Base-by-base conservation (phyloP, 2,797 vertebrate species). In the Hydrocynus forskahlii region DNA sequence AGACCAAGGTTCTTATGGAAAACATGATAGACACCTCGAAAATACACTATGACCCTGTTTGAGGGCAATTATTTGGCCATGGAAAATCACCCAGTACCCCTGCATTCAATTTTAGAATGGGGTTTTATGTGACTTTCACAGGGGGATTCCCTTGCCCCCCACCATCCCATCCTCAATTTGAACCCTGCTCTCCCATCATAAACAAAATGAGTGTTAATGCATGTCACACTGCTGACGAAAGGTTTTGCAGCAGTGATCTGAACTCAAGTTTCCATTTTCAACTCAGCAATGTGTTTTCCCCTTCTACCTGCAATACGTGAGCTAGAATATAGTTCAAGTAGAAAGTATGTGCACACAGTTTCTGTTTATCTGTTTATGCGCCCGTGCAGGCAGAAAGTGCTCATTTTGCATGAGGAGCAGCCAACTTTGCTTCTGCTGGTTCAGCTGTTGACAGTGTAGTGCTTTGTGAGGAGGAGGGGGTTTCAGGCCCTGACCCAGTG, bases 371-470 rank as follows among this genome's bases (percentile, higher is more conserved):
- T 57, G 54, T 14, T 19, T 54, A 71, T 8, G 59, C 17, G 38
- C 57, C 7, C 35, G 79, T 68, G 54, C 21, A 50, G 73, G 79
- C 72, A 48, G 23, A 35, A 40, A 45, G 69, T 70, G 77, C 55
- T 85, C 60, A 66, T 81, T 79, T 85, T 85, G 63, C 76, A 82
- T 25, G 29, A 68, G 67, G 50, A 79, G 73, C 76, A 79, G 81
- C 67, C 76, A 79, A 72, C 50, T 73, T 80, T 78, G 79, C 77
- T 71, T 74, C 74, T 88, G 85, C 86, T 88, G 81, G 81, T 88
- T 86, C 86, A 88, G 86, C 84, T 88, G 86, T 88, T 86, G 83
- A 79, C 75, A 77, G 79, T 83, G 83, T 74, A 68, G 70, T 83
- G 81, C 79, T 83, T 80, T 81, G 40, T 74, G 67, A 50, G 68